Evolutionary conservation across 2,797 vertebrate species (phyloP).

Genomic region (Channa striata): DNA sequence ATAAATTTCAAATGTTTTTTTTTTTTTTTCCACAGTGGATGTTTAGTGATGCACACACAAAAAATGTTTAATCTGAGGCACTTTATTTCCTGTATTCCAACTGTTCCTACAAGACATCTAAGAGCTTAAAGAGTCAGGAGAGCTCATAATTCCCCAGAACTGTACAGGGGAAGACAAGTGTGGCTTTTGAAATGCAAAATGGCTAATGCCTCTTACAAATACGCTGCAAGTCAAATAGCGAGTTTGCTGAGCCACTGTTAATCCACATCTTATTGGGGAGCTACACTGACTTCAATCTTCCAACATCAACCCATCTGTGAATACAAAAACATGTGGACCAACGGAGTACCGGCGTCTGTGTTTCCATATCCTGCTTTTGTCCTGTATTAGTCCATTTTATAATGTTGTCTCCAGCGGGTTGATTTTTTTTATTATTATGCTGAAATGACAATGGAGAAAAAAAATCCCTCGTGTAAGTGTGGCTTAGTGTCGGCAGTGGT

Average conservation of each 20-base stretch:
- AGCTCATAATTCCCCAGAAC: conserved; percentile 65
- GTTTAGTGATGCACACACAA: conserved; percentile 21
- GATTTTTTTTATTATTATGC: conserved; percentile 33
- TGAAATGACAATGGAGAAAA: conserved; percentile 47
- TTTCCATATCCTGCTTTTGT: conserved; percentile 9
- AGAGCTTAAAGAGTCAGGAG: conserved; percentile 60
- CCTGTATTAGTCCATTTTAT: conserved; percentile 39
- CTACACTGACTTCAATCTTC: conserved; percentile 58
- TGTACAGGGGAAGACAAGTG: conserved; percentile 43
- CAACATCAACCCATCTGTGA: conserved; percentile 50
- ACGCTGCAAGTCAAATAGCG: conserved; percentile 59
- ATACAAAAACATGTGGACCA: conserved; percentile 38
- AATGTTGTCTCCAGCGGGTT: conserved; percentile 31
- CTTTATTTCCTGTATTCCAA: conserved; percentile 43
- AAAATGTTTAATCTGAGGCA: conserved; percentile 48
- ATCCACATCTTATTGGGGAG: conserved; percentile 64
- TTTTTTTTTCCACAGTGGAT: not conserved
- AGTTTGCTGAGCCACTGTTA: conserved; percentile 67
- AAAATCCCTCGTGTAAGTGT: conserved; percentile 38
- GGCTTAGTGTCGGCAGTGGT: conserved; percentile 48
- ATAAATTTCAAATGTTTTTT: conserved; percentile 23
- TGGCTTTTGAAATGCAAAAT: conserved; percentile 78
- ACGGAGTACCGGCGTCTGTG: conserved; percentile 5
- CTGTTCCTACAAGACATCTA: conserved; percentile 51
- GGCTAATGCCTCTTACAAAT: conserved; percentile 69